A percentile compares a stretch with the other conserved stretches of the same genome.
Evolutionary conservation across 2,113 vertebrate species (phyloP).

Genomic region (Stegastes partitus): DNA sequence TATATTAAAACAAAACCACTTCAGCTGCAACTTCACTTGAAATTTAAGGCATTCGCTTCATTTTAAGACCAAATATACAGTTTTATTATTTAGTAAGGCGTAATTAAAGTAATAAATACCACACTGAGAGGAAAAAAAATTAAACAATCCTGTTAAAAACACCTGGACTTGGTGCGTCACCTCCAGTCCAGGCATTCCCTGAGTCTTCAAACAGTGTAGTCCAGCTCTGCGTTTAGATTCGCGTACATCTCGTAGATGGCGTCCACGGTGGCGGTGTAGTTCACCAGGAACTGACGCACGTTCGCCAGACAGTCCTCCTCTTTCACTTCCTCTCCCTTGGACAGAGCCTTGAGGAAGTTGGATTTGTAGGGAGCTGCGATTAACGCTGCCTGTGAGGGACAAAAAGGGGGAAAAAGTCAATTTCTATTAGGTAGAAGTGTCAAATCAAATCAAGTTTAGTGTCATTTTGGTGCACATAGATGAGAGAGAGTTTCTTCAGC

Average conservation of each 20-base stretch:
- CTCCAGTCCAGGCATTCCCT: not conserved
- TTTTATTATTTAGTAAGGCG: slow-evolving; percentile 4
- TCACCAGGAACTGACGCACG: slow-evolving; percentile 89
- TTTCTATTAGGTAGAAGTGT: too few species aligned
- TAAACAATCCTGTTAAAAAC: slow-evolving; percentile 6
- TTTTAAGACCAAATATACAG: slow-evolving; percentile 20
- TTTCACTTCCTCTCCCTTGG: slow-evolving; percentile 92
- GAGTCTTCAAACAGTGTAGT: slow-evolving; percentile 89
- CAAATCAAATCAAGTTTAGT: too few species aligned
- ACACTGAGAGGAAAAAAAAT: not conserved
- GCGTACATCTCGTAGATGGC: slow-evolving; percentile 95
- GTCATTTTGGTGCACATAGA: too few species aligned
- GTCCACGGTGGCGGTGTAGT: slow-evolving; percentile 90
- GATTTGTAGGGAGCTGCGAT: slow-evolving; percentile 92
- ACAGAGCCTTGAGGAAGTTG: slow-evolving; percentile 93
- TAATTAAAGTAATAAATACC: slow-evolving; percentile 65
- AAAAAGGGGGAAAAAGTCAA: too few species aligned
- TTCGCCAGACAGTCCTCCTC: slow-evolving; percentile 94
- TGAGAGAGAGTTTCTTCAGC: too few species aligned
- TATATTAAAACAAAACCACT: not conserved
- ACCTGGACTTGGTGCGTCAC: not conserved
- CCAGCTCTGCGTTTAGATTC: slow-evolving; percentile 91
- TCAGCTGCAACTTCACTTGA: not conserved
- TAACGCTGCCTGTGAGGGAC: slow-evolving; percentile 85
- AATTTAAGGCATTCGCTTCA: slow-evolving; percentile 20